Conservation (phyloP, 2,797 vertebrate genomes). For the Rhadinocentrus ornatus region DNA sequence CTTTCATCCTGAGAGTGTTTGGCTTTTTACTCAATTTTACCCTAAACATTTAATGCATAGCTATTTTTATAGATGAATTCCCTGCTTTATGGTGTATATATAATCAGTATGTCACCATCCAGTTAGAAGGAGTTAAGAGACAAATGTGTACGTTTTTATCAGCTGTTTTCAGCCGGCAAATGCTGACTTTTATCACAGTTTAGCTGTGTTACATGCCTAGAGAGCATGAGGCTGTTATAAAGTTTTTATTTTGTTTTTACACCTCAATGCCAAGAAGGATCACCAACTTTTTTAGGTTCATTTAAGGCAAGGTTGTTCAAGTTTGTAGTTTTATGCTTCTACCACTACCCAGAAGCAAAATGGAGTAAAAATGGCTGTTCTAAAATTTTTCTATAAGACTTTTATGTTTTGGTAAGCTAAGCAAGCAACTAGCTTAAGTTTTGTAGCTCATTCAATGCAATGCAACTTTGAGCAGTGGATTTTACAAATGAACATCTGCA, state of each 20-base stretch:
- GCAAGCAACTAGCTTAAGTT: too few relatives aligned
- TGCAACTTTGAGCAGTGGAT: too few relatives aligned
- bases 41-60: not conserved
- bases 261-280: not conserved
- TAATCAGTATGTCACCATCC: not conserved
- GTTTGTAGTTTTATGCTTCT: conserved; percentile 1
- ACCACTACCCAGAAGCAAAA: not conserved
- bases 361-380: not conserved
- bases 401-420: too few relatives aligned
- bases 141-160: not conserved
- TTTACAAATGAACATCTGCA: too few relatives aligned
- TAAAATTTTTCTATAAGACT: not conserved
- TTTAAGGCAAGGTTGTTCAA: not conserved
- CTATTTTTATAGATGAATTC: not conserved
- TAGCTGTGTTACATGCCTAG: not conserved
- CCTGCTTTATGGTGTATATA: not conserved
- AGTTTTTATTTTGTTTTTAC: not conserved
- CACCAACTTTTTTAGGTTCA: not conserved
- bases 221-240: not conserved
- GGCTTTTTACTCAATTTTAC: not conserved
- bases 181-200: not conserved
- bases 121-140: not conserved
- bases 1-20: not conserved
- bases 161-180: not conserved
- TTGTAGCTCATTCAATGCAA: too few relatives aligned